These are phyloP conservation scores for Nanorana parkeri DNA, from an alignment of 2,113 vertebrate species.

Conservation along the genomic window DNA sequence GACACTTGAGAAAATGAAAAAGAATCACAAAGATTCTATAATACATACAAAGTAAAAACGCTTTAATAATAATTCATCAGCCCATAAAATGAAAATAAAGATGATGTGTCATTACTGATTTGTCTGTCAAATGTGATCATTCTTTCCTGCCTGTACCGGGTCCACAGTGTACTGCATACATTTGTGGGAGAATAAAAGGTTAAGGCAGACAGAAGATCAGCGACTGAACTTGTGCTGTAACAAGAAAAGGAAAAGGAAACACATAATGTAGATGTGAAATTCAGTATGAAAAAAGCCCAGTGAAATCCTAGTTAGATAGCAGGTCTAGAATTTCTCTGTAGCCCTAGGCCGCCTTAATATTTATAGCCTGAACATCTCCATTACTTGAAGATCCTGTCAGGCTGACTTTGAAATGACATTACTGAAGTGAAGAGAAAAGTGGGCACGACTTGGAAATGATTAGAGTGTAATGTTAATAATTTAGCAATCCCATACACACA, in stretches of 20 bases:
- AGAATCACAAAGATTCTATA: neutral
- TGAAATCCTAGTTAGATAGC: conserved; percentile 52
- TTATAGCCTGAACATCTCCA: conserved; percentile 57
- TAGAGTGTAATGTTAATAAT: conserved; percentile 57
- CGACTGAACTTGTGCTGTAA: conserved; percentile 5
- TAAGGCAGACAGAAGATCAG: conserved; percentile 22
- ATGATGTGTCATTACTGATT: conserved; percentile 18
- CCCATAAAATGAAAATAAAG: neutral
- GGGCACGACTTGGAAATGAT: conserved; percentile 56
- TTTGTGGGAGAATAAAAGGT: conserved; percentile 36
- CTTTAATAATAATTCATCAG: neutral
- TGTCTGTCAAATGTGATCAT: neutral
- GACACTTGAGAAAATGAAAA: too few species aligned
- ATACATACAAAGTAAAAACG: neutral
- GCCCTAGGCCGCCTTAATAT: conserved; percentile 56
- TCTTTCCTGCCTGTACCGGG: neutral
- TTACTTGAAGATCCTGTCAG: conserved; percentile 55
- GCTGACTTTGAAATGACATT: conserved; percentile 59
- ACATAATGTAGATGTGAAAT: conserved; percentile 46
- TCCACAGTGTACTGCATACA: conserved; percentile 19
- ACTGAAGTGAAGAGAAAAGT: conserved; percentile 57
- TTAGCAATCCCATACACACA: conserved; percentile 52
- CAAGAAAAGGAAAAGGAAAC: conserved; percentile 48
- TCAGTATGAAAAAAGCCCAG: conserved; percentile 36
- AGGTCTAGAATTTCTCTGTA: conserved; percentile 49